Base-by-base conservation (phyloP, 2,888 invertebrate species). In the Chouioia cunea region DNA sequence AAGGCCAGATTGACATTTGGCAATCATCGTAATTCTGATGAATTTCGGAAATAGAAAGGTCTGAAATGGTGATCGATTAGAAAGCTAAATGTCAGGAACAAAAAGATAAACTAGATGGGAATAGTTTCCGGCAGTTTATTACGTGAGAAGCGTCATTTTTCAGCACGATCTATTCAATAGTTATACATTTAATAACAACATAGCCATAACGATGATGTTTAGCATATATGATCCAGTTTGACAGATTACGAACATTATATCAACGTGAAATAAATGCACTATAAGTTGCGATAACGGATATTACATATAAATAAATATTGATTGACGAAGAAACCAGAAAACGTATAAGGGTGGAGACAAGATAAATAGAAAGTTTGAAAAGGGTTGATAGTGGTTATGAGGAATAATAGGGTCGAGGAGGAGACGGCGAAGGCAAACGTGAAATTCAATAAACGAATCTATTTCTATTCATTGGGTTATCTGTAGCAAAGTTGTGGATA, bases 381-480 rank as follows among this genome's bases (percentile, higher is more conserved):
- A 23, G 18, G 14, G 20, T 36, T 46, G 66, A 57, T 57, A 54
- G n/a, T 44, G 14, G 43, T 18, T 46, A 18, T 52, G 50, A 56
- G 46, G 27, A 64, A 59, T 60, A 63, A 60, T 53, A 62, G 56
- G 58, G 62, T 59, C 46, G 63, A 53, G 54, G 58, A 67, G 69
- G 73, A 60, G 36, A 12, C 36, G 6, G 4, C 36, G 36, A 6
- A 2, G 27, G 74, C 52, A 75, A 75, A 78, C 71, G 77, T 73
- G 76, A 78, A 81, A 82, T 80, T 80, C 79, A 81, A 82, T 82
- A 82, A 82, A 79, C 77, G 80, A 80, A 78, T 78, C 79, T 78
- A 81, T 82, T 82, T 78, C 79, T 78, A 81, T 82, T 82, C 81
- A 79, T 71, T 67, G 16, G 76, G 79, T 79, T 81, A 81, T 81